Evolutionary conservation across 1,140 invertebrate genomes (phyloP), one percentile per base, ranked within the genome.

Genomic region (Pachypsylla venusta): DNA sequence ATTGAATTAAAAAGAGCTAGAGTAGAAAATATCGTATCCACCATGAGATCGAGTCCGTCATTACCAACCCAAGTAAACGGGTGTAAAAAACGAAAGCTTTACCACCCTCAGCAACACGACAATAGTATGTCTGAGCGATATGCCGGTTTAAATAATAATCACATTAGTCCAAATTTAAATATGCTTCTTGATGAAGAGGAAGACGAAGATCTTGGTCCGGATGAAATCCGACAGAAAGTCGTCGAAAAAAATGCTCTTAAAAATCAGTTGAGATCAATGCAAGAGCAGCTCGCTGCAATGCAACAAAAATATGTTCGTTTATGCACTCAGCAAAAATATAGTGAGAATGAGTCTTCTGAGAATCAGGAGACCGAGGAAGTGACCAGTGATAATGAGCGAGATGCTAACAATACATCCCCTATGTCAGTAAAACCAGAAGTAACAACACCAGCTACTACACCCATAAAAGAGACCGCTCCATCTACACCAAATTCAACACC

Each of bases 61-160:
- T 77, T 83, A 16, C 76, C 73, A 1, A 74, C 79, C 3, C 79
- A 81, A 70, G 87, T 89, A 58, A 93, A 89, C 71, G 92, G 87
- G 40, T 95, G 87, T 75, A 94, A 94, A 70, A 97, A 97, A 74
- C 79, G 93, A 20, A 98, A 97, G 72, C 77, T 96, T n/a, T 95
- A 95, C 70, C 89, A 95, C 66, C 93, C 93, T 1, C 90, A 94
- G 69, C 92, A 95, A 67, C 90, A 94, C 69, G 88, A 91, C 67
- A 83, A 75, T 61, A 70, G 73, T 66, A 81, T 81, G 60, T 79
- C 79, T 22, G 81, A 85, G 62, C 71, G 84, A 20, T 86, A 85
- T 67, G 77, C 78, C 61, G 69, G 77, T 59, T 62, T 73, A 3
- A 72, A 74, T 25, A 60, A 62, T 27, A 59, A 58, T 40, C 70